phyloP scores from a whole-genome alignment of 1,140 invertebrate genomes.

The Leptinotarsa undecemlineata region DNA sequence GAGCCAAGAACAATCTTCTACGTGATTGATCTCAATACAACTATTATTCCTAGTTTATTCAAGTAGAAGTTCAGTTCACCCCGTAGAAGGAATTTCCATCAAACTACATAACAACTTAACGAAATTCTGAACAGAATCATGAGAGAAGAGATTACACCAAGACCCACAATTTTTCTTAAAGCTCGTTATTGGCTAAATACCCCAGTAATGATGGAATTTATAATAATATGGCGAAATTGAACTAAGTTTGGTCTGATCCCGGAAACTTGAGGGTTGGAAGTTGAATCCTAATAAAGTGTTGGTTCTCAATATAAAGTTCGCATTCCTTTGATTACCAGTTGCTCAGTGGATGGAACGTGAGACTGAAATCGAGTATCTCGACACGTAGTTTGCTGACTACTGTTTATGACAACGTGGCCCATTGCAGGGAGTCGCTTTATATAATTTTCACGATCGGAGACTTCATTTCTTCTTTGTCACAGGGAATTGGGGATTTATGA shows the following conservation, averaged over 20 bases:
- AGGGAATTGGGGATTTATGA: too few species aligned
- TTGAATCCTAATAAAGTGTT: conserved; percentile 23
- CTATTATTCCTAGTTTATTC: too few species aligned
- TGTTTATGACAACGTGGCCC: background rate
- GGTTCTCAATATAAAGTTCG: conserved; percentile 23
- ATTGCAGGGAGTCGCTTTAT: background rate
- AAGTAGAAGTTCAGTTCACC: background rate
- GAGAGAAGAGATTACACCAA: background rate
- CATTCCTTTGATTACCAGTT: conserved; percentile 29
- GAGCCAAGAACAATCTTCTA: too few species aligned
- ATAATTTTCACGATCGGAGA: background rate
- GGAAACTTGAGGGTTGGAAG: conserved; percentile 12
- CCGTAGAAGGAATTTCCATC: background rate
- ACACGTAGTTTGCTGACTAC: background rate
- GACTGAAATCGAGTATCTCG: background rate
- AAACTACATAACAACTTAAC: conserved; percentile 1
- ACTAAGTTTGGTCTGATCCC: conserved; percentile 6
- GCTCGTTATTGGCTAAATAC: conserved; percentile 20
- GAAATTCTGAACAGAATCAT: conserved; percentile 1
- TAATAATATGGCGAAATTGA: conserved; percentile 19
- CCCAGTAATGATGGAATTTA: conserved; percentile 23
- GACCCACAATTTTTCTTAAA: background rate
- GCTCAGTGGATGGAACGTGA: conserved; percentile 5
- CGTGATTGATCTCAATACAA: too few species aligned
- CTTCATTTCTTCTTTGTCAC: background rate